Evolutionary conservation across 2,797 vertebrate genomes (phyloP), one percentile per base, ranked within the genome.

Genomic region (Valencia hispanica): DNA sequence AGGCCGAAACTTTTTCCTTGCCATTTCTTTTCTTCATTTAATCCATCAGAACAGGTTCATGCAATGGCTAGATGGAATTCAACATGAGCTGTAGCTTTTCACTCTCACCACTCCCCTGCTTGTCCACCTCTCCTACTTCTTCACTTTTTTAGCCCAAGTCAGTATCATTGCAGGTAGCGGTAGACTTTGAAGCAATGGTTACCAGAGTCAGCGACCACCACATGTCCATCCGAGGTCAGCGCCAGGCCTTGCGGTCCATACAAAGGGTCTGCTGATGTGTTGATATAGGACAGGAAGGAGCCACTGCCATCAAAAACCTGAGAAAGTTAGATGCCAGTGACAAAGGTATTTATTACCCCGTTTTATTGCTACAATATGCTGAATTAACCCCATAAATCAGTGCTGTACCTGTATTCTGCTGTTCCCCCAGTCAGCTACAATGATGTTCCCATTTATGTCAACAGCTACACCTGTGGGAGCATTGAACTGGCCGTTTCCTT

Each of bases 111-210:
- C 72, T 14, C 27, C 73, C 66, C 36, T 43, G n/a, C 27, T 47
- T 15, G 15, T 72, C 48, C 68, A 1, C 15, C 3, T 63, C 47
- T 70, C 65, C 39, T 15, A 10, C 39, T 3, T 45, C 66, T 25
- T 57, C 63, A 30, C 12, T 2, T 43, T 68, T 70, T 68, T 71
- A 47, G 0, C 27, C 57, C 50, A 15, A 43, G 25, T 83, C 48
- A 66, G 83, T 68, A 77, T 96, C 96, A 99, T 93, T 99, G 98
- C 47, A 99, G 95, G 89, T 99, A 99, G 85, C 98, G 97, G 86
- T 99, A 99, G 87, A 99, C 97, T 93, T 99, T 99, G 94, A 99
- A 99, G 94, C 98, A 99, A 91, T 99, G 98, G 93, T 99, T 99
- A 59, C 98, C 98, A 73, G 98, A 99, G 95, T 99, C 98, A 27